Percentiles rank a stretch among this genome's conserved stretches.
phyloP scores from a whole-genome alignment of 1,140 invertebrate genomes.

The Halictus rubicundus region DNA sequence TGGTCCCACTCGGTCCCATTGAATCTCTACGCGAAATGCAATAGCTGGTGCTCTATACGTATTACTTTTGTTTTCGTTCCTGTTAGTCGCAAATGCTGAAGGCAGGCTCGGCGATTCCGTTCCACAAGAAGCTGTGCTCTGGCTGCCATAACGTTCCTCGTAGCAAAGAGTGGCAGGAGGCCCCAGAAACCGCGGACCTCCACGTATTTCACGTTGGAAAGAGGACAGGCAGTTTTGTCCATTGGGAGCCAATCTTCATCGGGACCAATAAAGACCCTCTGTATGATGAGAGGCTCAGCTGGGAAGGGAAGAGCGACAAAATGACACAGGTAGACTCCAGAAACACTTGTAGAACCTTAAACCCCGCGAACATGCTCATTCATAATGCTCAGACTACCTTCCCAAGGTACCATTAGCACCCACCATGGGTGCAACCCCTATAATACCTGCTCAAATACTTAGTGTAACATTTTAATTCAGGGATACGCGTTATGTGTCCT shows the following conservation, averaged over 20 bases:
- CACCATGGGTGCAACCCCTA: too few relatives aligned
- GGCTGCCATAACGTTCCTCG: conserved; percentile 94
- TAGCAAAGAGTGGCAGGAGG: conserved; percentile 90
- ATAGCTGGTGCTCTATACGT: too few relatives aligned
- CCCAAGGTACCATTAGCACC: too few relatives aligned
- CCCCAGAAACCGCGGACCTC: conserved; percentile 85
- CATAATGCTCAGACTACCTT: too few relatives aligned
- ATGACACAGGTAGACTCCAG: conserved; percentile 91
- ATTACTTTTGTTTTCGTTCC: conserved; percentile 31
- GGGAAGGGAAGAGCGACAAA: conserved; percentile 95
- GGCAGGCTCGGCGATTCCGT: conserved; percentile 90
- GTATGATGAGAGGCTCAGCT: conserved; percentile 93
- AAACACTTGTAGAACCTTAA: background rate
- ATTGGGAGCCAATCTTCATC: conserved; percentile 96
- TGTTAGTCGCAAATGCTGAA: conserved; percentile 86
- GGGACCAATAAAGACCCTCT: conserved; percentile 92
- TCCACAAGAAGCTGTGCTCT: conserved; percentile 94
- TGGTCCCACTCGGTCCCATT: conserved; percentile 11
- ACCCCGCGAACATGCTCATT: too few relatives aligned
- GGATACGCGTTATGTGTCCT: conserved; percentile 92
- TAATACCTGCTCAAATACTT: too few relatives aligned
- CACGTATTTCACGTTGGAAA: conserved; percentile 93
- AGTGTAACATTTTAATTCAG: conserved; percentile 81
- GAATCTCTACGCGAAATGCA: too few relatives aligned
- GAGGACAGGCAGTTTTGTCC: conserved; percentile 87